Percentiles rank a stretch among this genome's conserved stretches.
Conservation (phyloP, 2,888 invertebrate species). For the Pristionchus fissidentatus region DNA sequence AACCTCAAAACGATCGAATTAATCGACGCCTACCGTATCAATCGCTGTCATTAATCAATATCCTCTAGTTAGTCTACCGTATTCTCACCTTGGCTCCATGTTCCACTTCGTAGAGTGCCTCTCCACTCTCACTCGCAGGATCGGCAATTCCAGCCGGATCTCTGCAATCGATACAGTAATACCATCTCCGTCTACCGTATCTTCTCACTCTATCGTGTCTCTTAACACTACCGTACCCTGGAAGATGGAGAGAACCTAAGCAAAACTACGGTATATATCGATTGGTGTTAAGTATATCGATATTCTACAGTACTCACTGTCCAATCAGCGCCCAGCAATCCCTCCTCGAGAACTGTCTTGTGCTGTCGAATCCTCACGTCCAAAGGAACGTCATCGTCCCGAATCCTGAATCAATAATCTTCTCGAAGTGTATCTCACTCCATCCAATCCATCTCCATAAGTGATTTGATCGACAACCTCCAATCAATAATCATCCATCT, state of each 20-base stretch:
- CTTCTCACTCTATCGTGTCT: not conserved
- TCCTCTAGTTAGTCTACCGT: no score
- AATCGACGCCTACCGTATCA: not conserved
- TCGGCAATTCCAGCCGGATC: conserved; percentile 98
- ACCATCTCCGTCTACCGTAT: not conserved
- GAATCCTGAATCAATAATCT: not conserved
- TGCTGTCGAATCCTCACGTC: conserved; percentile 90
- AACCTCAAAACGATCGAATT: conserved; percentile 79
- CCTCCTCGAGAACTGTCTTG: conserved; percentile 76
- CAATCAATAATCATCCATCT: not conserved
- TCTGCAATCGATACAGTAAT: conserved; percentile 79
- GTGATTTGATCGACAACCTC: conserved; percentile 86
- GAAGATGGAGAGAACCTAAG: conserved; percentile 93
- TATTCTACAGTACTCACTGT: conserved; percentile 81
- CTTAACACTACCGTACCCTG: conserved; percentile 76
- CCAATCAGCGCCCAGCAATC: conserved; percentile 84
- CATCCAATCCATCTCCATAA: conserved; percentile 95
- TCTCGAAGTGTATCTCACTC: conserved; percentile 89
- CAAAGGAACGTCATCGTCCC: conserved; percentile 91
- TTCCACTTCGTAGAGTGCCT: conserved; percentile 92
- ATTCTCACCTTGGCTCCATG: conserved; percentile 89
- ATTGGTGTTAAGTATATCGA: not conserved
- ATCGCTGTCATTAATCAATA: no score
- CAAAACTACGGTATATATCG: no score
- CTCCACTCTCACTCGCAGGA: conserved; percentile 83